Percentiles rank a stretch among this genome's conserved stretches.
phyloP scores from a whole-genome alignment of 2,113 vertebrate genomes.

The Corythornis madagascariensis region DNA sequence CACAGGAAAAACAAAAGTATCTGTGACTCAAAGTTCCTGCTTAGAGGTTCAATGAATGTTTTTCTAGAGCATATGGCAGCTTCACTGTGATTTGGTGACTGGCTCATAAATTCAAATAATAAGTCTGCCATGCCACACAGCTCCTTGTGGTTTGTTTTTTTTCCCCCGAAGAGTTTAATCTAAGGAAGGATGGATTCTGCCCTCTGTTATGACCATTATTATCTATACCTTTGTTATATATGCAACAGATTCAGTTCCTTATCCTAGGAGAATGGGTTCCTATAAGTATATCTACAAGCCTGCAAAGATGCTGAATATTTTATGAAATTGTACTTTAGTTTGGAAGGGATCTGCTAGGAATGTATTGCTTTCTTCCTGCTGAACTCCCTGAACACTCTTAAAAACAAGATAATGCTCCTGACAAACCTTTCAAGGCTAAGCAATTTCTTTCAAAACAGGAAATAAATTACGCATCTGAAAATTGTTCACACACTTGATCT shows the following conservation, averaged over 20 bases:
- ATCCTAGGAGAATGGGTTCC: slow-evolving; percentile 38
- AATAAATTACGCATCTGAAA: slow-evolving; percentile 44
- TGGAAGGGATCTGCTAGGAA: slow-evolving; percentile 39
- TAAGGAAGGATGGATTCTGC: slow-evolving; percentile 11
- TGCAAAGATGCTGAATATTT: slow-evolving; percentile 64
- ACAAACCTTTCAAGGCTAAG: slow-evolving; percentile 65
- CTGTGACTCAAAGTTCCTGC: not conserved
- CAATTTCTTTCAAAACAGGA: slow-evolving; percentile 59
- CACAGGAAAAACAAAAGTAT: not conserved
- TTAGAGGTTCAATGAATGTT: not conserved
- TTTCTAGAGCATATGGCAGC: not conserved
- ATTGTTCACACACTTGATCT: slow-evolving; percentile 40
- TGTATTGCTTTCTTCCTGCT: slow-evolving; percentile 46
- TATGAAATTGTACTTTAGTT: slow-evolving; percentile 54
- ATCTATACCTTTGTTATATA: slow-evolving; percentile 39
- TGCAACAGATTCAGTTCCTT: slow-evolving; percentile 44
- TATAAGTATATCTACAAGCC: slow-evolving; percentile 54
- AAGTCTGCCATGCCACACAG: not conserved
- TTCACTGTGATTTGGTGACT: not conserved
- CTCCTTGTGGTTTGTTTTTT: not conserved
- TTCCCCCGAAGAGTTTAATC: not conserved
- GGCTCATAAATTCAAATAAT: slow-evolving; percentile 22
- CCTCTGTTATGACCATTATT: slow-evolving; percentile 28
- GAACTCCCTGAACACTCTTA: slow-evolving; percentile 49
- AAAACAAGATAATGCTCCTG: slow-evolving; percentile 57